A percentile compares a stretch with the other conserved stretches of the same genome.
Evolutionary conservation across 1,140 invertebrate species (phyloP).

Genomic region (Lepidurus apus): DNA sequence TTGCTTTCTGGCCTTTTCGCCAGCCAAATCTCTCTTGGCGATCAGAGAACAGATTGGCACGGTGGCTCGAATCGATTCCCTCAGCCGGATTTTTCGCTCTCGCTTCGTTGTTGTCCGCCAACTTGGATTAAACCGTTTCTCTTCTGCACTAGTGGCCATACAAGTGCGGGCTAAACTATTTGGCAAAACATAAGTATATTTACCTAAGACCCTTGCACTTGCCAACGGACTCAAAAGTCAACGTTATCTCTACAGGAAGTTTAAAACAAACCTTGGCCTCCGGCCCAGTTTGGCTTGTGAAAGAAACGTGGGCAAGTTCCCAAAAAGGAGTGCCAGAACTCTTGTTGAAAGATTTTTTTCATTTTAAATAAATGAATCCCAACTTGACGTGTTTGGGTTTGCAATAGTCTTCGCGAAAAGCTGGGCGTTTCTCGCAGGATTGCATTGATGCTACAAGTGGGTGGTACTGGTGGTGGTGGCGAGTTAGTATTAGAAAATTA

Average conservation of each 20-base stretch:
- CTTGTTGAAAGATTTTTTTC: neutral
- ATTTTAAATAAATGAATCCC: neutral
- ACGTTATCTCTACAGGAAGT: too few species aligned
- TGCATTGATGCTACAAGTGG: constrained; percentile 9
- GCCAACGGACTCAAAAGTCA: too few species aligned
- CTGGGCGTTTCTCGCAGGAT: neutral
- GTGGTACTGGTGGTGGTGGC: neutral
- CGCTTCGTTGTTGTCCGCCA: neutral
- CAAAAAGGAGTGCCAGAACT: neutral
- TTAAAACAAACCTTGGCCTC: too few species aligned
- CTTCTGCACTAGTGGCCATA: too few species aligned
- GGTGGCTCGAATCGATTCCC: neutral
- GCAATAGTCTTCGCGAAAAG: neutral
- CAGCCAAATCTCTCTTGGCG: neutral
- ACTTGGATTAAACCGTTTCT: neutral
- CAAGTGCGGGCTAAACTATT: too few species aligned
- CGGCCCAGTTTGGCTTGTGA: too few species aligned
- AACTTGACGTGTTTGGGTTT: neutral
- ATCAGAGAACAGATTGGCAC: neutral
- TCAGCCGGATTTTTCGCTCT: neutral
- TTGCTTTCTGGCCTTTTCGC: constrained; percentile 1
- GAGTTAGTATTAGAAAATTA: neutral
- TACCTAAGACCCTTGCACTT: too few species aligned
- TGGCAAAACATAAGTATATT: too few species aligned
- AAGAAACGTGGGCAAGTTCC: too few species aligned